Evolutionary conservation across 1,140 invertebrate species (phyloP), one percentile per base, ranked within the genome.

Genomic region (Mylabris phalerata): DNA sequence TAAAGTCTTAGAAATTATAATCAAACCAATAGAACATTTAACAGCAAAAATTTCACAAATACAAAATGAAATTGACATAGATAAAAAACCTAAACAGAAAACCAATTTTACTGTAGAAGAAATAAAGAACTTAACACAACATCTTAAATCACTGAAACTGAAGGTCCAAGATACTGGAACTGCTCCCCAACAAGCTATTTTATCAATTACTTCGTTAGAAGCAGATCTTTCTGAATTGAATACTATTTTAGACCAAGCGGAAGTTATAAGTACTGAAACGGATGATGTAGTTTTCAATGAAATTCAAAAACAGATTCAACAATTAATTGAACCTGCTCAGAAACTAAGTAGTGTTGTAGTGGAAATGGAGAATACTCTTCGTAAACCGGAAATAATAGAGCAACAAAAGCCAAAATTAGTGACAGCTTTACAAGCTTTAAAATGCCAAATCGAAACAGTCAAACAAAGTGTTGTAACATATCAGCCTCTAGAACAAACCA

Each of bases 341-440:
- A 4, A 32, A 32, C 32, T 32, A 4, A 32, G 32, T 27, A 25
- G 45, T 27, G 11, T 59, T 32, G 25, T 62, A 9, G 47, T 60
- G 32, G 44, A 59, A 9, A 26, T 48, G 9, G 51, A 56, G 9
- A 39, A 42, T 49, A 32, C 38, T 42, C 25, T 59, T 5, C 46
- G 46, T 13, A 57, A 55, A 48, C 52, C 60, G 11, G 45, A 62
- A 52, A 9, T 59, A 13, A 24, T 13, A 32, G 42, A 52, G 38
- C n/a, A 47, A 19, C 19, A 60, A 38, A 49, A 11, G 27, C 11
- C 45, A 40, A 41, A 60, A 57, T 10, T 60, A 4, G 13, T 48
- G 19, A 55, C 27, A 39, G 54, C 48, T 47, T 3, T 60, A 26
- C 13, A 26, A 4, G 48, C 57, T 3, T 32, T 60, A n/a, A 59